Conservation (phyloP, 2,797 vertebrate genomes). For the Selene dorsalis region DNA sequence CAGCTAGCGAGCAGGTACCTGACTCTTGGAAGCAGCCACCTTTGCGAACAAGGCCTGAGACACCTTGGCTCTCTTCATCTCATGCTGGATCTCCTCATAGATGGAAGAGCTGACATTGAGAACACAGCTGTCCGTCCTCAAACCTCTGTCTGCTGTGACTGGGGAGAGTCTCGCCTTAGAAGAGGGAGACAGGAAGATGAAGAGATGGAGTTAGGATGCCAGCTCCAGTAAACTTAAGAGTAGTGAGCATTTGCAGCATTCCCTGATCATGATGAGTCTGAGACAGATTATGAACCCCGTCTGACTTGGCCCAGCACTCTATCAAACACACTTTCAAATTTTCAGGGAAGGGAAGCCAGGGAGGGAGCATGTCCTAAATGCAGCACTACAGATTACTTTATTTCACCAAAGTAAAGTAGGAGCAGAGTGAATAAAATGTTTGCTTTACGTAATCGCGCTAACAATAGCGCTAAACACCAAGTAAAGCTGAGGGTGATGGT, state of each 20-base stretch:
- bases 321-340: neutral
- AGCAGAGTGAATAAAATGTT: neutral
- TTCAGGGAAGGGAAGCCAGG: neutral
- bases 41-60: constrained; percentile 96
- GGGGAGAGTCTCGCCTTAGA: constrained; percentile 90
- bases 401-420: constrained; percentile 2
- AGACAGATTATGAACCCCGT: neutral
- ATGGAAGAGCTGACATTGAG: constrained; percentile 93
- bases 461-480: neutral
- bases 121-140: constrained; percentile 90
- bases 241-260: neutral
- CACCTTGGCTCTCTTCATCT: constrained; percentile 97
- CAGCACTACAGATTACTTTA: neutral
- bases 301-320: neutral
- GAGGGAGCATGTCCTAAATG: constrained; percentile 5
- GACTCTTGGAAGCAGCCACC: constrained; percentile 95
- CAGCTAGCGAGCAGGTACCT: constrained; percentile 81
- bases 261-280: neutral
- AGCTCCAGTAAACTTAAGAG: neutral
- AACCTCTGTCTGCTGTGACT: constrained; percentile 88
- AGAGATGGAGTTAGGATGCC: neutral
- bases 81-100: constrained; percentile 96
- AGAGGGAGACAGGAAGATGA: neutral
- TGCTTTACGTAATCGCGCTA: neutral
- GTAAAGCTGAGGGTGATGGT: neutral